Evolutionary conservation across 2,888 invertebrate species (phyloP).

Genomic region (Osmoderma eremita): DNA sequence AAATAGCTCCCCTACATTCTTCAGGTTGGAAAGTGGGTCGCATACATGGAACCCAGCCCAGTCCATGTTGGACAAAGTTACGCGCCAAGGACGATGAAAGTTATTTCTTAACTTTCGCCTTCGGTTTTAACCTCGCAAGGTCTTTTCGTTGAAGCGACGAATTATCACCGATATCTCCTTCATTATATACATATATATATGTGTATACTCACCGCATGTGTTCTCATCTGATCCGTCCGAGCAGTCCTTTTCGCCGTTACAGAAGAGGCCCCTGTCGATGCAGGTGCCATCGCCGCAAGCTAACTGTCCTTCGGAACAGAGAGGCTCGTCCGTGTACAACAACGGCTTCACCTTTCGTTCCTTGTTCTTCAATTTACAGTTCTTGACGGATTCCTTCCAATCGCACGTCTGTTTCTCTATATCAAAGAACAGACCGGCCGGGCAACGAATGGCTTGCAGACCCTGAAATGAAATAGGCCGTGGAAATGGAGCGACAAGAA

Average conservation of each 20-base stretch:
- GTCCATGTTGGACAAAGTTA: slow-evolving; percentile 47
- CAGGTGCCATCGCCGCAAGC: slow-evolving; percentile 90
- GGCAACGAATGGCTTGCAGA: slow-evolving; percentile 91
- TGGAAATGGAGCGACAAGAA: too few relatives aligned
- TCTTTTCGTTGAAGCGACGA: slow-evolving; percentile 39
- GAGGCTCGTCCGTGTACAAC: slow-evolving; percentile 88
- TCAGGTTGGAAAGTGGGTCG: slow-evolving; percentile 56
- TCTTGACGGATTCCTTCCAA: slow-evolving; percentile 94
- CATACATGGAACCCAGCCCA: slow-evolving; percentile 45
- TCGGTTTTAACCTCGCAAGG: slow-evolving; percentile 55
- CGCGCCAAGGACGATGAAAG: slow-evolving; percentile 59
- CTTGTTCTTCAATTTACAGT: slow-evolving; percentile 90
- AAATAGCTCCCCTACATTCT: slow-evolving; percentile 47
- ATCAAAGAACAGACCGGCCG: slow-evolving; percentile 91
- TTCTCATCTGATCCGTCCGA: slow-evolving; percentile 90
- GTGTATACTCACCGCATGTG: slow-evolving; percentile 79
- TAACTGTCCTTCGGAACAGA: slow-evolving; percentile 86
- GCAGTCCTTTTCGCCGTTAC: slow-evolving; percentile 92
- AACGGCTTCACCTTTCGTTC: slow-evolving; percentile 88
- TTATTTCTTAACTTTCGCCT: slow-evolving; percentile 60
- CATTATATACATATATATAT: neutral
- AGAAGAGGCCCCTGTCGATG: slow-evolving; percentile 90
- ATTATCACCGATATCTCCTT: too few relatives aligned
- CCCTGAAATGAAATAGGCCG: slow-evolving; percentile 68
- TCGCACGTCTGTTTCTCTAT: slow-evolving; percentile 95